Evolutionary conservation across 2,113 vertebrate species (phyloP).

Genomic region (Gobius niger): DNA sequence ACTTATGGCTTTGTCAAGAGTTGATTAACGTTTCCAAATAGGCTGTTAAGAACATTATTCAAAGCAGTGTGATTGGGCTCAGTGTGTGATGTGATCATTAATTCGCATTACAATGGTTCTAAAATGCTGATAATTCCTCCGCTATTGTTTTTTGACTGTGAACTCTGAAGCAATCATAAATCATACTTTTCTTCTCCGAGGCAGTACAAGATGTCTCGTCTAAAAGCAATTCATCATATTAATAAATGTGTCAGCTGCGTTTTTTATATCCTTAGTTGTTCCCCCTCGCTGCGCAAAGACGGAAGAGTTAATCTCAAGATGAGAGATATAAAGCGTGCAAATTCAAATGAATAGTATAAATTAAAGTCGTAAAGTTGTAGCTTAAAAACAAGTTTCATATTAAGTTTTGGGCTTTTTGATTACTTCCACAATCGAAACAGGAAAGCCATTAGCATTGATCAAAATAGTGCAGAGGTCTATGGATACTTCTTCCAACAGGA

Average conservation of each 20-base stretch:
- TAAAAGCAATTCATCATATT: conserved; percentile 60
- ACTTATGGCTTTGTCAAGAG: conserved; percentile 45
- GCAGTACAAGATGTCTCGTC: conserved; percentile 52
- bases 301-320: conserved; percentile 22
- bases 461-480: background rate
- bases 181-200: conserved; percentile 49
- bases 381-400: conserved; percentile 8
- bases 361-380: background rate
- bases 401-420: background rate
- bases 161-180: conserved; percentile 52
- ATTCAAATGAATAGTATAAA: background rate
- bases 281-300: conserved; percentile 4
- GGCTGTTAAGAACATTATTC: conserved; percentile 40
- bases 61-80: conserved; percentile 16
- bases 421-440: background rate
- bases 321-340: conserved; percentile 12
- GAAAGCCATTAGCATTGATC: conserved; percentile 13
- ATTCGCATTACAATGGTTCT: conserved; percentile 57
- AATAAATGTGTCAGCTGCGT: conserved; percentile 52
- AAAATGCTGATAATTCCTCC: conserved; percentile 49
- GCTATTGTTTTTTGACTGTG: conserved; percentile 55
- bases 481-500: background rate
- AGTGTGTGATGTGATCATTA: conserved; percentile 53
- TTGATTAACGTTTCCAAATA: conserved; percentile 53
- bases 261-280: conserved; percentile 22